Evolutionary conservation across 2,113 vertebrate genomes (phyloP).

Genomic region (Bucco capensis): DNA sequence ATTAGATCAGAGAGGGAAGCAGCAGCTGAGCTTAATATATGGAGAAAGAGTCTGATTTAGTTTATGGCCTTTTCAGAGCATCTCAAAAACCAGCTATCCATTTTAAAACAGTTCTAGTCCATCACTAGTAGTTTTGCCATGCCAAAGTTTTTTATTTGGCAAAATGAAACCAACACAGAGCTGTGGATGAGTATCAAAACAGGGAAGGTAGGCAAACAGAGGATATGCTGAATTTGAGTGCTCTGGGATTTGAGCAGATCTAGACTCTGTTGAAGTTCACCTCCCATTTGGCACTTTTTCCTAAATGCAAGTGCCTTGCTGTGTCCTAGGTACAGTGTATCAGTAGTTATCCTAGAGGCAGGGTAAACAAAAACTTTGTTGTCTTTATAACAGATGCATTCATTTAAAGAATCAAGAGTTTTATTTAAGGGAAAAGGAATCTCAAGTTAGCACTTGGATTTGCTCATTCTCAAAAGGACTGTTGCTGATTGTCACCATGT

Average conservation of each 20-base stretch:
- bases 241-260: background rate
- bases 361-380: background rate
- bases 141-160: background rate
- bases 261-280: background rate
- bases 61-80: constrained; percentile 1
- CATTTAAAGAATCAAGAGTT: background rate
- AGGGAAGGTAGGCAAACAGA: background rate
- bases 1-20: constrained; percentile 18
- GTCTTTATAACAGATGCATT: background rate
- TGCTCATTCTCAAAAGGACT: background rate
- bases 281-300: background rate
- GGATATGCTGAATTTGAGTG: background rate
- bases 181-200: background rate
- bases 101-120: background rate
- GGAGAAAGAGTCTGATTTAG: background rate
- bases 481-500: background rate
- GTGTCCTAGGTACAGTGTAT: background rate
- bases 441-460: background rate
- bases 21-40: background rate
- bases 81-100: background rate
- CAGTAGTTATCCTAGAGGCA: background rate
- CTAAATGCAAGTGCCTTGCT: background rate
- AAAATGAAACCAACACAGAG: background rate
- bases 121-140: background rate
- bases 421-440: background rate